Base-by-base conservation (phyloP, 2,888 invertebrate species). In the Aphodius granarius region DNA sequence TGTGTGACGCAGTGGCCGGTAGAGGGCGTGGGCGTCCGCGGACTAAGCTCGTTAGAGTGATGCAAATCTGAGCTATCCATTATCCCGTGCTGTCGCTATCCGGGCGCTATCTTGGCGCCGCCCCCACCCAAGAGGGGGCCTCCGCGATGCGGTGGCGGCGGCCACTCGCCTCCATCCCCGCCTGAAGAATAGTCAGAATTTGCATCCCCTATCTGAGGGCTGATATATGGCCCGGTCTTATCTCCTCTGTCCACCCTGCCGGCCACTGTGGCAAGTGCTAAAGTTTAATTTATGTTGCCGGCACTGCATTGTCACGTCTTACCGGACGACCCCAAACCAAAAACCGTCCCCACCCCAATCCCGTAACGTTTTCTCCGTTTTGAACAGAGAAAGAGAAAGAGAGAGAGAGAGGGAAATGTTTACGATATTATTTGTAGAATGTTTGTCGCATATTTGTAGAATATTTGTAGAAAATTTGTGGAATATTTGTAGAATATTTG, bases 221-320 rank as follows among this genome's bases (percentile, higher is more conserved):
- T 87, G 86, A 87, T 87, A 87, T 87, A 87, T 87, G 84, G 85
- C 84, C 79, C 78, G 81, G 85, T 84, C 86, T 87, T 87, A 87
- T 87, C 87, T 86, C 81, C 84, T 81, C 84, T 86, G 87, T 87
- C 87, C 87, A 87, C 87, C 87, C 85, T 85, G 83, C 83, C 85
- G 86, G 85, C 84, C 84, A 85, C 83, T 85, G 85, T 85, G 85
- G 84, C 85, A 84, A 86, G 84, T 84, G 86, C 85, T 87, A 87
- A 87, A 87, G 86, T 87, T 87, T 87, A 87, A 87, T 87, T 87
- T 87, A 87, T 86, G 85, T 83, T 82, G 83, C 83, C 82, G 83
- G 82, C 85, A 82, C 84, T 84, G 86, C 86, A 87, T 87, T 86
- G 87, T 86, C 87, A 86, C 86, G 85, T 87, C 87, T 87, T 87